phyloP scores from a whole-genome alignment of 2,113 vertebrate genomes.

The Scalopus aquaticus region DNA sequence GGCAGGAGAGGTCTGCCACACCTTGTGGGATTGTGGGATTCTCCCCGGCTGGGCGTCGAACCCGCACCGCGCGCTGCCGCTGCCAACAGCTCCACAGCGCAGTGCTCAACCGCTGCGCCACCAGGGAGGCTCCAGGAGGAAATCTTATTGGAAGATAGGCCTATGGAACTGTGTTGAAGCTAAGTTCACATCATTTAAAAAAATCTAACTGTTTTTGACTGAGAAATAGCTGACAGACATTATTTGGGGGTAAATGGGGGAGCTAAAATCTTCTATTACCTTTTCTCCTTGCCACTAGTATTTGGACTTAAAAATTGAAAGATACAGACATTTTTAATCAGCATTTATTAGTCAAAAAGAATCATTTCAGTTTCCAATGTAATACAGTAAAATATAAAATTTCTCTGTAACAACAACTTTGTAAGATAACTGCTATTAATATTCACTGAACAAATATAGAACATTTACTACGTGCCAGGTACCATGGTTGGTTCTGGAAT shows the following conservation, averaged over 20 bases:
- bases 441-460: not conserved
- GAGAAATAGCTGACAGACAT: not conserved
- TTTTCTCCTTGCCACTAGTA: not conserved
- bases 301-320: not conserved
- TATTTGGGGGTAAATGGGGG: not conserved
- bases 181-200: not conserved
- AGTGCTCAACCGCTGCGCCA: too few relatives aligned
- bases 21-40: too few relatives aligned
- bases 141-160: not conserved
- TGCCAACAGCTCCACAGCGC: too few relatives aligned
- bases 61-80: too few relatives aligned
- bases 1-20: too few relatives aligned
- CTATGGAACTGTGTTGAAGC: not conserved
- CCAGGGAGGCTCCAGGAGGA: too few relatives aligned
- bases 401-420: not conserved
- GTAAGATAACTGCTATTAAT: not conserved
- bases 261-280: not conserved
- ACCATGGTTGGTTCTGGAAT: not conserved
- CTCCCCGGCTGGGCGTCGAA: too few relatives aligned
- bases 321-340: not conserved
- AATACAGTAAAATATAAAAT: not conserved
- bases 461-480: not conserved
- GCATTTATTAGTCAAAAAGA: not conserved
- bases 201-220: not conserved
- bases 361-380: not conserved